These are phyloP conservation scores for Encarsia formosa DNA, from an alignment of 2,888 invertebrate species.

Conservation along the genomic window DNA sequence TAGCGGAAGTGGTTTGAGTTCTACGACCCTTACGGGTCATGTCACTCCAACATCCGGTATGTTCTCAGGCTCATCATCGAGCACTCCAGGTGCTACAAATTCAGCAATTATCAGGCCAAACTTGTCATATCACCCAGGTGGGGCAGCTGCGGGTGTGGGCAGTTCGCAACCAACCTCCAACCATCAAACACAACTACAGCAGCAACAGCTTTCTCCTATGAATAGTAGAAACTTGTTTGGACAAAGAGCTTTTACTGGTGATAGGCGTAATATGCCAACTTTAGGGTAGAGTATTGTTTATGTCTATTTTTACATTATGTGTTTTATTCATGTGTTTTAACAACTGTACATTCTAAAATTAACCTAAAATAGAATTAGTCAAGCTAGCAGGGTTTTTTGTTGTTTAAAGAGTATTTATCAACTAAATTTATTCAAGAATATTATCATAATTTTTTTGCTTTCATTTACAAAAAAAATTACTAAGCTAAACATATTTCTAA, in stretches of 20 bases:
- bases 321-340: too few relatives aligned
- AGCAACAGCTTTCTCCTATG: conserved; percentile 59
- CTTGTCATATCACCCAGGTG: conserved; percentile 44
- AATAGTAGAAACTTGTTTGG: conserved; percentile 67
- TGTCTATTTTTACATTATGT: background rate
- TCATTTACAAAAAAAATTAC: too few relatives aligned
- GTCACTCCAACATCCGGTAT: conserved; percentile 69
- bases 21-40: conserved; percentile 67
- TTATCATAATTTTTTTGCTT: too few relatives aligned
- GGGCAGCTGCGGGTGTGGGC: conserved; percentile 48
- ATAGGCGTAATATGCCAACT: conserved; percentile 66
- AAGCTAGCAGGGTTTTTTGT: too few relatives aligned
- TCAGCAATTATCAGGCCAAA: conserved; percentile 47
- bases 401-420: too few relatives aligned
- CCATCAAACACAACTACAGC: conserved; percentile 52
- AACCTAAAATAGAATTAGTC: too few relatives aligned
- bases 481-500: too few relatives aligned
- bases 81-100: conserved; percentile 45
- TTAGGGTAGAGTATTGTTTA: conserved; percentile 51
- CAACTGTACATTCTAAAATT: too few relatives aligned
- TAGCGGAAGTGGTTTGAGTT: conserved; percentile 61
- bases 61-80: conserved; percentile 55
- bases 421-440: too few relatives aligned
- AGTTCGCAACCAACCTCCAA: conserved; percentile 50
- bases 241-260: conserved; percentile 72